phyloP scores from a whole-genome alignment of 2,113 vertebrate species.

The Opisthocomus hoazin region DNA sequence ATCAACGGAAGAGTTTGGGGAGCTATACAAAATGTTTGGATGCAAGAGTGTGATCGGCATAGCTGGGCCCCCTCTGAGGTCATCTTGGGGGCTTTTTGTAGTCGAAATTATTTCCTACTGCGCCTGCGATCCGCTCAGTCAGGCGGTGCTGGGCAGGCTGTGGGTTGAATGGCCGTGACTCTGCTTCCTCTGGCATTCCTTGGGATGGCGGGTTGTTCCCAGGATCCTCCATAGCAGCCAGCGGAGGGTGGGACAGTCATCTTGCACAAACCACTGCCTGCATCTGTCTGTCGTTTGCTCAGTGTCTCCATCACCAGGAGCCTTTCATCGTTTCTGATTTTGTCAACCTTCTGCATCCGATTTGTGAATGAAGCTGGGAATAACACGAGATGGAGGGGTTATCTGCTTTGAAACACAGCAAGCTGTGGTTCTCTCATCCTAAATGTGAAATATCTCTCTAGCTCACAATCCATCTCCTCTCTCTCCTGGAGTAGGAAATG shows the following conservation, averaged over 20 bases:
- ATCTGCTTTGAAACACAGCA: rapidly evolving
- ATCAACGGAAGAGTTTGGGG: not conserved
- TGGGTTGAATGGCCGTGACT: not conserved
- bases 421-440: not conserved
- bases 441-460: not conserved
- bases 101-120: not conserved
- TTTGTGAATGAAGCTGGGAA: not conserved
- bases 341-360: not conserved
- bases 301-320: not conserved
- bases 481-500: not conserved
- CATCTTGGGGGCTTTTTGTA: not conserved
- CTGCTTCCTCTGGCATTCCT: not conserved
- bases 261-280: not conserved
- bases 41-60: not conserved
- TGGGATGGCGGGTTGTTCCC: not conserved
- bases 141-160: not conserved
- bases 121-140: not conserved
- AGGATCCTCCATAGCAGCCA: not conserved
- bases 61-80: not conserved
- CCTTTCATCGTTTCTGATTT: not conserved
- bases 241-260: rapidly evolving
- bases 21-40: not conserved
- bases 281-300: rapidly evolving
- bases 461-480: not conserved
- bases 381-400: not conserved